Evolutionary conservation across 2,888 invertebrate genomes (phyloP).

Genomic region (Synergus itoensis): DNA sequence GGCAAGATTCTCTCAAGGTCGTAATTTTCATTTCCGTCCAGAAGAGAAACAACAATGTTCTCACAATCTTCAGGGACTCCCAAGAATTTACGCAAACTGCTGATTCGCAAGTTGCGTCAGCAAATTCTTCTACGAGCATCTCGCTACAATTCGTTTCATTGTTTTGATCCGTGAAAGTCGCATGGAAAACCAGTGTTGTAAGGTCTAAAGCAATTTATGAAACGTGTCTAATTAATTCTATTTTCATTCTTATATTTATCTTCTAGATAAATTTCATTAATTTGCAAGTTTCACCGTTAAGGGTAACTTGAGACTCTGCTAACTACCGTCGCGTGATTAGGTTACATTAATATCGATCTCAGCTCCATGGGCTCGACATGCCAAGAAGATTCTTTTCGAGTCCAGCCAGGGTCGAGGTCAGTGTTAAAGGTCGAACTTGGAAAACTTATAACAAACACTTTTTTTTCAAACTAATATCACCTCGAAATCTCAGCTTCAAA

Average conservation of each 20-base stretch:
- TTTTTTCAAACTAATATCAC: no score
- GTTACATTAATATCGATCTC: conserved; percentile 58
- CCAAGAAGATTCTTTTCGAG: conserved; percentile 54
- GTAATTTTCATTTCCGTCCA: conserved; percentile 16
- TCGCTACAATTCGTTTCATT: conserved; percentile 25
- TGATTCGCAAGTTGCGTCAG: conserved; percentile 25
- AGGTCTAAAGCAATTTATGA: conserved; percentile 24
- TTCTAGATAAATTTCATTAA: conserved; percentile 54
- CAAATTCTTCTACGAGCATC: conserved; percentile 16
- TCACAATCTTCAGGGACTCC: background rate
- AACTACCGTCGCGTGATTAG: conserved; percentile 59
- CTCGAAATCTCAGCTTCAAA: no score
- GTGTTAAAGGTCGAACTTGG: conserved; percentile 49
- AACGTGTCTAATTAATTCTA: background rate
- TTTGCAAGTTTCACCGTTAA: conserved; percentile 54
- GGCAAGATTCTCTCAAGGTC: background rate
- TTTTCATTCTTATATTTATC: conserved; percentile 26
- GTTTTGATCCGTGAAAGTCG: conserved; percentile 32
- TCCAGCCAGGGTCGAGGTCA: conserved; percentile 55
- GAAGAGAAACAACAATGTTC: background rate
- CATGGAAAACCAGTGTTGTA: conserved; percentile 11
- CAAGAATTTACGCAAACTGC: conserved; percentile 4
- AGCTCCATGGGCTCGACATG: conserved; percentile 53
- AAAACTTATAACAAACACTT: conserved; percentile 41
- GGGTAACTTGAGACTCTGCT: conserved; percentile 53